Evolutionary conservation across 2,888 invertebrate genomes (phyloP).

Genomic region (Papilio protenor): DNA sequence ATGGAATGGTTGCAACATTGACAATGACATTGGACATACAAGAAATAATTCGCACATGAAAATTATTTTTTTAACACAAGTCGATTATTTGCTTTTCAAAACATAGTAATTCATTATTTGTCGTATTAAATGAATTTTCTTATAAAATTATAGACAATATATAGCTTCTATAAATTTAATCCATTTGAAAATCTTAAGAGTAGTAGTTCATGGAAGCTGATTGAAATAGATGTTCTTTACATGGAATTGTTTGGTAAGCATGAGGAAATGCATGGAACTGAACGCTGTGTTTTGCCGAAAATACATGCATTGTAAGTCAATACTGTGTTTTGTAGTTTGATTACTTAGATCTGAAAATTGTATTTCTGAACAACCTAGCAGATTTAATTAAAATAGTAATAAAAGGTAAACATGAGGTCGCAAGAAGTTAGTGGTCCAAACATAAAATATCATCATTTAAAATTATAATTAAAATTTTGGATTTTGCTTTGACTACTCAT

Average conservation of each 20-base stretch:
- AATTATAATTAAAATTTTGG: no score
- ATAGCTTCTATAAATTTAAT: background rate
- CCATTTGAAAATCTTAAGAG: background rate
- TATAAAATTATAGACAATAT: no score
- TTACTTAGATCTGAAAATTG: background rate
- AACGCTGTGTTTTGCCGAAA: background rate
- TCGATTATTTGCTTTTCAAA: background rate
- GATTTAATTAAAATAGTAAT: no score
- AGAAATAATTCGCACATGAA: background rate
- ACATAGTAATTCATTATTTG: no score
- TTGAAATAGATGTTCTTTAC: background rate
- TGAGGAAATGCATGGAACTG: background rate
- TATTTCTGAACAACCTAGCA: no score
- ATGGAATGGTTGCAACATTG: background rate
- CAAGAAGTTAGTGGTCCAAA: no score
- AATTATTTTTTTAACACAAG: background rate
- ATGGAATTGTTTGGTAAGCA: constrained; percentile 6
- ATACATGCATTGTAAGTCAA: background rate
- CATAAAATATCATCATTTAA: no score
- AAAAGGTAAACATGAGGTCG: no score
- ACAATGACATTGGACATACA: background rate
- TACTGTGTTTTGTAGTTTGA: background rate
- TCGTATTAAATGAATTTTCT: no score
- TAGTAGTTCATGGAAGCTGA: background rate
- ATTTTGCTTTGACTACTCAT: no score